Conservation (phyloP, 2,113 vertebrate genomes). For the Rhadina sibilatrix region DNA sequence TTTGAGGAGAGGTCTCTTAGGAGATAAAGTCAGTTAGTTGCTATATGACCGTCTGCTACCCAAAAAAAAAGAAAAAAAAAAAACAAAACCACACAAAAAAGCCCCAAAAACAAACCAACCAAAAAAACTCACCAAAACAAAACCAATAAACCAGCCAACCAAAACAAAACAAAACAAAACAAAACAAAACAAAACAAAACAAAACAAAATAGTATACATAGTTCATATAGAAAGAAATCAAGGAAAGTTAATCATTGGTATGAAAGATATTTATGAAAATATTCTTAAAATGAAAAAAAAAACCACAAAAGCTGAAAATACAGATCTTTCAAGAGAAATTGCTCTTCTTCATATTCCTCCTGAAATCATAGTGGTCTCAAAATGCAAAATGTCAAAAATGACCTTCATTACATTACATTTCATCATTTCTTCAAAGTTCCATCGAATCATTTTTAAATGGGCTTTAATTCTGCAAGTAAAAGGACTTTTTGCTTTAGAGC, state of each 20-base stretch:
- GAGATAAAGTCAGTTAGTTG: background rate
- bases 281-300: background rate
- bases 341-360: background rate
- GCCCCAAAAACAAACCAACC: background rate
- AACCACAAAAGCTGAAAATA: background rate
- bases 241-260: background rate
- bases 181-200: too few species aligned
- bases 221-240: background rate
- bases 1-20: background rate
- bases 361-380: background rate
- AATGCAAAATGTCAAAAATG: background rate
- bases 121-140: background rate
- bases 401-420: background rate
- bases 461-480: background rate
- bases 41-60: background rate
- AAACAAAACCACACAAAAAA: background rate
- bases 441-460: background rate
- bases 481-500: background rate
- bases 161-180: too few species aligned
- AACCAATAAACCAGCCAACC: background rate
- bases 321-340: background rate
- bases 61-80: background rate
- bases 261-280: background rate
- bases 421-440: background rate
- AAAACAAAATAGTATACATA: background rate